Base-by-base conservation (phyloP, 2,113 vertebrate species). In the Bettongia penicillata region DNA sequence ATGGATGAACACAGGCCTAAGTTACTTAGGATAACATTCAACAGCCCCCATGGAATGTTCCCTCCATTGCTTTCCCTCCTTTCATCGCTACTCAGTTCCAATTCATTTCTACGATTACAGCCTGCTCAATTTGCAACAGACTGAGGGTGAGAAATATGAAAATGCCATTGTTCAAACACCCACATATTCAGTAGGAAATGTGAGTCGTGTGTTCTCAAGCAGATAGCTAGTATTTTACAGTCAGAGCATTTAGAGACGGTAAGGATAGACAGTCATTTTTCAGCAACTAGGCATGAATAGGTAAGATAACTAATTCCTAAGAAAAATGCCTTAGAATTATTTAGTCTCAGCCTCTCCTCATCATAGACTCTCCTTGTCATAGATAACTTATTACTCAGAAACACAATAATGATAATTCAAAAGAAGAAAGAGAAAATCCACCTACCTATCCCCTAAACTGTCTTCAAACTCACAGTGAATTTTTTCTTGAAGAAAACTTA, bases 11-110 rank as follows among this genome's bases (percentile, higher is more conserved):
- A 37, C 2, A 26, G 68, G 19, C 5, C 8, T 31, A 2, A 47
- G 53, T 37, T 77, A 24, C 53, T 55, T 53, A 1, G 6, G 0
- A 10, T 84, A 12, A 49, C 50, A 26, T 84, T 43, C 28, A 7
- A 31, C 0, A 16, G n/a, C 14, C 37, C 2, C 37, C 48, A 4
- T 31, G 3, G 89, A 24, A 26, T 23, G 0, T n/a, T 0, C 8
- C 0, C 1, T 43, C 2, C 3, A 3, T 37, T 9, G 12, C 43
- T 3, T 4, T 10, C 22, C 11, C 8, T n/a, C 0, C 19, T 47
- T 31, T 57, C 53, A 43, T 16, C 1, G 47, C 77, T 22, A 11
- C 5, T 48, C 31, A 11, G 43, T 6, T 51, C 47, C 91, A 1
- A 14, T 55, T 51, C 22, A 47, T 28, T 16, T 92, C 57, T 11